Percentiles rank a stretch among this genome's conserved stretches.
These are phyloP conservation scores for Listrodromus nycthemerus DNA, from an alignment of 2,888 invertebrate genomes.

Conservation along the genomic window DNA sequence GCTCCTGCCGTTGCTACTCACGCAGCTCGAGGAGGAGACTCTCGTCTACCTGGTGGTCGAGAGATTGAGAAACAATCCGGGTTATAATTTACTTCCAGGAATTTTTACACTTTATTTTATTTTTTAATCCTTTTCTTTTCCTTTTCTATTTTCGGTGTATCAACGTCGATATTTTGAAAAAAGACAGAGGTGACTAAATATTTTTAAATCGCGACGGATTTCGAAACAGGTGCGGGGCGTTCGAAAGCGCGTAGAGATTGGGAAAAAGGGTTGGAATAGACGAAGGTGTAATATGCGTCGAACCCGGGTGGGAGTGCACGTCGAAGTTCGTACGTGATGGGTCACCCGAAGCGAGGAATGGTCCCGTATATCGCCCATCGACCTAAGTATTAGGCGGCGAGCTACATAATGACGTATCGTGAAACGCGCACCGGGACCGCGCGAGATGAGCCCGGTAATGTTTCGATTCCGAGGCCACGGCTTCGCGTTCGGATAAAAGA, in stretches of 20 bases:
- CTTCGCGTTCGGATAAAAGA: conserved; percentile 49
- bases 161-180: conserved; percentile 27
- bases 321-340: conserved; percentile 75
- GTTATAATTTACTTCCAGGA: conserved; percentile 61
- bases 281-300: conserved; percentile 44
- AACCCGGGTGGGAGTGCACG: conserved; percentile 65
- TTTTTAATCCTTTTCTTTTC: conserved; percentile 11
- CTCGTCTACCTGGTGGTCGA: conserved; percentile 46
- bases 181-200: conserved; percentile 1
- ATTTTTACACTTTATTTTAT: conserved; percentile 39
- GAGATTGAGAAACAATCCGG: conserved; percentile 62
- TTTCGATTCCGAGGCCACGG: conserved; percentile 46
- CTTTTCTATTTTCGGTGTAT: neutral
- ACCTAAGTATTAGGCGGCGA: conserved; percentile 84
- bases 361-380: conserved; percentile 80
- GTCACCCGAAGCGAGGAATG: conserved; percentile 69
- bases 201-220: conserved; percentile 42
- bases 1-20: conserved; percentile 59
- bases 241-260: conserved; percentile 7
- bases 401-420: conserved; percentile 79
- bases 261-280: conserved; percentile 19
- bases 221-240: conserved; percentile 47
- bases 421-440: conserved; percentile 63
- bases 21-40: conserved; percentile 33
- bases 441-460: conserved; percentile 49